Evolutionary conservation across 2,113 vertebrate genomes (phyloP), one percentile per base, ranked within the genome.

Genomic region (Myiagra hebetior): DNA sequence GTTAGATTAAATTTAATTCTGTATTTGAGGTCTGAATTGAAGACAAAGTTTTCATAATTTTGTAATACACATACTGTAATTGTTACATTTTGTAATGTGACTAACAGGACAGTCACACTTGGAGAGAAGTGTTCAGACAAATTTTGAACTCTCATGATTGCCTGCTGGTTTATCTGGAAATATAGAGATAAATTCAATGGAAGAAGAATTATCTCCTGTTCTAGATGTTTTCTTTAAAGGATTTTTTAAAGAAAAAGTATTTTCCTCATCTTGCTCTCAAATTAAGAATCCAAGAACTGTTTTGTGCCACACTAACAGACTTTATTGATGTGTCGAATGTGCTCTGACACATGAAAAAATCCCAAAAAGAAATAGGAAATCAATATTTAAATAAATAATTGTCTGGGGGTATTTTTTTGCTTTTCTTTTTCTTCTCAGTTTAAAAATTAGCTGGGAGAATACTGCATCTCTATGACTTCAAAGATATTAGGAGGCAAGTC

Each of bases 401-500:
- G 3, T 21, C 21, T 47, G 5, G 13, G 5, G 44, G 6, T 53
- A 20, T 0, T 3, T 1, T 21, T 49, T 41, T 60, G 4, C 15
- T 22, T 3, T 18, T 59, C 37, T 31, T 56, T n/a, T 46, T n/a
- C 13, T 49, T 50, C 41, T 41, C 12, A 37, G 3, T 10, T 46
- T 57, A 63, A 80, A 44, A 89, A 53, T 17, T 41, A 53, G 10
- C 8, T 68, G 18, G 16, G 73, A 59, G 9, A 72, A 13, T 20
- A 87, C 2, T 41, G 11, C 6, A 64, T 68, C 44, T 64, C 14
- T 76, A 28, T 14, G 16, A 59, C 11, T 37, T 84, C 9, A 20
- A 77, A 73, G 30, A 27, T 23, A 59, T 49, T 77, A 73, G 33
- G 8, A 89, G 31, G 14, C 15, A 84, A 84, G 17, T 20, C 46